Evolutionary conservation across 2,888 invertebrate species (phyloP).

Genomic region (Melieria crassipennis): DNA sequence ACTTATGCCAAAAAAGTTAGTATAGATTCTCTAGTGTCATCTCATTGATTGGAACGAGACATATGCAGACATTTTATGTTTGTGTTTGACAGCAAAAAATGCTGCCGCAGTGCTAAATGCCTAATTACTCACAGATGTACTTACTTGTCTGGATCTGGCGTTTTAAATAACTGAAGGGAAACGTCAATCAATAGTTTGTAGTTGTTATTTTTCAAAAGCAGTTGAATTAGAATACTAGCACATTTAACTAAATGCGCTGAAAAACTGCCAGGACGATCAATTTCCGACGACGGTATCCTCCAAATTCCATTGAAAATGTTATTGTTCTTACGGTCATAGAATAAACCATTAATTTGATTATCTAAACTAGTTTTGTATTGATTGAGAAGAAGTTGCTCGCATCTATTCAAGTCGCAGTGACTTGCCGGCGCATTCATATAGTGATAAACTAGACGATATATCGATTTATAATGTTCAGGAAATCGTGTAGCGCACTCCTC

Average conservation of each 20-base stretch:
- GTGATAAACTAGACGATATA: constrained; percentile 86
- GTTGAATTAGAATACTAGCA: constrained; percentile 81
- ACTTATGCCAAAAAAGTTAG: no score
- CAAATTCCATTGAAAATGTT: constrained; percentile 95
- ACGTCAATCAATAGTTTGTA: constrained; percentile 82
- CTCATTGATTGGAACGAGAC: no score
- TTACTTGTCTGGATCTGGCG: constrained; percentile 88
- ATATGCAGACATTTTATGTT: no score
- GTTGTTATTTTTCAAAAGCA: constrained; percentile 82
- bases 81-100: no score
- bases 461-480: constrained; percentile 92
- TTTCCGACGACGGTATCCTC: constrained; percentile 89
- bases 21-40: no score
- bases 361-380: constrained; percentile 75
- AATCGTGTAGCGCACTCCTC: constrained; percentile 87
- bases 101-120: no score
- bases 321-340: constrained; percentile 82
- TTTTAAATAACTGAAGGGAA: constrained; percentile 79
- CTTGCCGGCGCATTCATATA: constrained; percentile 79
- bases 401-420: constrained; percentile 75
- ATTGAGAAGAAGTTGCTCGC: constrained; percentile 76
- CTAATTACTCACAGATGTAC: constrained; percentile 43
- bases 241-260: constrained; percentile 91
- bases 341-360: constrained; percentile 81
- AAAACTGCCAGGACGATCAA: constrained; percentile 92